These are phyloP conservation scores for Rhynchotus rufescens DNA, from an alignment of 2,797 vertebrate species.

Conservation along the genomic window DNA sequence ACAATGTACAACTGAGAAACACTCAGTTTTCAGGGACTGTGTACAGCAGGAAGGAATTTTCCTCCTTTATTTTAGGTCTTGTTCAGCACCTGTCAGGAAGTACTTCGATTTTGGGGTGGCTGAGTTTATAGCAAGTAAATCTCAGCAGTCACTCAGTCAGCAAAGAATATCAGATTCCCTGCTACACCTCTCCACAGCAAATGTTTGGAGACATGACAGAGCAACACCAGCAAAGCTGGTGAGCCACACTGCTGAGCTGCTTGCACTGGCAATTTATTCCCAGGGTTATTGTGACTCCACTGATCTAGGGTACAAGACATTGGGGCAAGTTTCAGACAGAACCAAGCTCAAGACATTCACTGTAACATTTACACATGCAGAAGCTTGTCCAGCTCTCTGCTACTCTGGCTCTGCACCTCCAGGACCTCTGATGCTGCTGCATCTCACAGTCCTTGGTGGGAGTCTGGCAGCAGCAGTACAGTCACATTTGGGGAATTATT, in stretches of 20 bases:
- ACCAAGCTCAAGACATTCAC: not conserved
- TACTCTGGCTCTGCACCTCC: not conserved
- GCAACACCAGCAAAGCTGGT: rapidly evolving
- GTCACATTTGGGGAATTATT: not conserved
- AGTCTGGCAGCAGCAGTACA: not conserved
- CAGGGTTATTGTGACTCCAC: rapidly evolving
- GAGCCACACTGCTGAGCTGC: not conserved
- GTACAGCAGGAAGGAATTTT: not conserved
- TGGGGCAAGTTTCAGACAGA: not conserved
- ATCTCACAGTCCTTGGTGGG: not conserved
- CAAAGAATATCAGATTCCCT: not conserved
- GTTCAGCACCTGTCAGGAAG: not conserved
- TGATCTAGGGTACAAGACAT: not conserved
- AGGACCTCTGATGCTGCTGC: not conserved
- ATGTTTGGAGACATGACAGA: not conserved
- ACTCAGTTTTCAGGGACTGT: not conserved
- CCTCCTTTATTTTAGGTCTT: not conserved
- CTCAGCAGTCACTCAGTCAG: not conserved
- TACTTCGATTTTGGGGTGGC: not conserved
- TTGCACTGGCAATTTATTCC: not conserved
- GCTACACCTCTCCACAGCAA: not conserved
- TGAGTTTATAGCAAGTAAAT: not conserved
- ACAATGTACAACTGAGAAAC: not conserved
- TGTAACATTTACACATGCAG: not conserved
- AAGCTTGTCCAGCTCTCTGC: not conserved